Evolutionary conservation across 2,797 vertebrate genomes (phyloP), one percentile per base, ranked within the genome.

Genomic region (Mus minutoides): DNA sequence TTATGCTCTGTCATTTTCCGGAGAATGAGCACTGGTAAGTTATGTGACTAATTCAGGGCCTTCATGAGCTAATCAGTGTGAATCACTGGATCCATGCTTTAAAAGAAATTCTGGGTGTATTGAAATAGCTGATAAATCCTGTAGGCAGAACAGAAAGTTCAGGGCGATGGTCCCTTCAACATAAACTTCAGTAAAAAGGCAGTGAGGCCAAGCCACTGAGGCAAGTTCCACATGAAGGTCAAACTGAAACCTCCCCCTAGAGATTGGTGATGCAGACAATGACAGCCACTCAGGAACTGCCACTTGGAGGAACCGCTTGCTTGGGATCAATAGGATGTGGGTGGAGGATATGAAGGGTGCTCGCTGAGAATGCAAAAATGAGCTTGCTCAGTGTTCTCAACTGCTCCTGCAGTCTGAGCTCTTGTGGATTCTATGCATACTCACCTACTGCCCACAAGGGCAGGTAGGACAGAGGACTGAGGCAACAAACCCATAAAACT

Each of bases 341-440:
- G 67, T 69, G 34, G 67, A n/a, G 4, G 67, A 34, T 9, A n/a
- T 69, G 37, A 69, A 69, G 16, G 34, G 7, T 2, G 6, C 16
- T n/a, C 6, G 0, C 67, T 17, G 34, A n/a, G 34, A 69, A n/a
- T n/a, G 2, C n/a, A n/a, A 19, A 69, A 69, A 1, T 0, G 34
- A 19, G 67, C 67, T 69, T 69, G 34, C 31, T 19, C 34, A n/a
- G 34, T 31, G 34, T n/a, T 17, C 67, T n/a, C 67, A n/a, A 6
- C 67, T 69, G 17, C 34, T 69, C 17, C 16, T 16, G 16, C 34
- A n/a, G 34, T 69, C 67, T 69, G 67, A 69, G 34, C 17, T 2
- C 2, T 8, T 16, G 34, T n/a, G 19, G 67, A n/a, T 19, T n/a
- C 34, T n/a, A 2, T 21, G 34, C 34, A 17, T 37, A n/a, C 67